Evolutionary conservation across 2,888 invertebrate species (phyloP).

Genomic region (Drosophila stalkeri): DNA sequence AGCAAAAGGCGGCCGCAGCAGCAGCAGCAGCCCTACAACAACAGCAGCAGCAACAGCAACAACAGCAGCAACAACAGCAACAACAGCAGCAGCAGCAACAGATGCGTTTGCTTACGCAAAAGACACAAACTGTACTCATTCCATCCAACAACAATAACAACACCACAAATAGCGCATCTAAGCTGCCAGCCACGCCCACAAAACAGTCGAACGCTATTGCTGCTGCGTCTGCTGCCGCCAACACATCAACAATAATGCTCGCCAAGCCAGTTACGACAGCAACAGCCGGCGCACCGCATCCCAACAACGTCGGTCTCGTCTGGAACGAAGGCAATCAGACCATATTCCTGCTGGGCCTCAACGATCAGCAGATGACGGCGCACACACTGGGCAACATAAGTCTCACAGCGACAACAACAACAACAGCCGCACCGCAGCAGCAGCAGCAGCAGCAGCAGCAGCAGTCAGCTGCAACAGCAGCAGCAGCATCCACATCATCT

Average conservation of each 20-base stretch:
- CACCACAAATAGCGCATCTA: conserved; percentile 49
- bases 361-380: conserved; percentile 84
- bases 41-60: conserved; percentile 73
- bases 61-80: conserved; percentile 57
- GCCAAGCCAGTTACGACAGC: conserved; percentile 53
- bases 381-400: conserved; percentile 82
- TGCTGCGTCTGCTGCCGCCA: conserved; percentile 19
- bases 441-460: conserved; percentile 7
- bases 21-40: conserved; percentile 83
- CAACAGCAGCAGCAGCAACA: conserved; percentile 70
- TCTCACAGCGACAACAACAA: conserved; percentile 71
- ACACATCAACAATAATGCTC: conserved; percentile 60
- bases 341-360: conserved; percentile 86
- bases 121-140: conserved; percentile 87
- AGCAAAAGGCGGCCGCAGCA: conserved; percentile 84
- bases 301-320: conserved; percentile 87
- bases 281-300: conserved; percentile 67
- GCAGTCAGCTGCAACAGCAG: conserved; percentile 1
- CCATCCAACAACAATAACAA: conserved; percentile 80
- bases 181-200: conserved; percentile 58
- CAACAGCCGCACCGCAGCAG: conserved; percentile 27
- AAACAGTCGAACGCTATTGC: conserved; percentile 45
- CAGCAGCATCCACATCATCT: conserved; percentile 57
- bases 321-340: conserved; percentile 88
- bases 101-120: conserved; percentile 82